Evolutionary conservation across 2,797 vertebrate species (phyloP).

Genomic region (Poecilia wingei): DNA sequence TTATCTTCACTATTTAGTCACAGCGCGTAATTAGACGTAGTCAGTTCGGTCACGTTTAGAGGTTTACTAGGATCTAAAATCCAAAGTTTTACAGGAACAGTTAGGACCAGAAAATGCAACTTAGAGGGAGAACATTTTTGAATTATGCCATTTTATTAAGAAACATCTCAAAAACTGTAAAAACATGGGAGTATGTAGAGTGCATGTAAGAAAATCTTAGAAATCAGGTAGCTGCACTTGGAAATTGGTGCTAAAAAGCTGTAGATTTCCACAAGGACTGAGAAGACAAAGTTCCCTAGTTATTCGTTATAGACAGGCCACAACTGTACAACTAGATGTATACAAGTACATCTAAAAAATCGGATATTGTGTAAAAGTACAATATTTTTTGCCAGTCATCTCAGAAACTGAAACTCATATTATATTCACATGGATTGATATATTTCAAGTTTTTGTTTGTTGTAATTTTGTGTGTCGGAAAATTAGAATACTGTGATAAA

Average conservation of each 20-base stretch:
- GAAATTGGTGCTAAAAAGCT: neutral
- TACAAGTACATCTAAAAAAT: no score
- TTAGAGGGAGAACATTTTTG: neutral
- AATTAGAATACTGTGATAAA: no score
- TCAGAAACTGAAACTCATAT: no score
- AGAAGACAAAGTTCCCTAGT: no score
- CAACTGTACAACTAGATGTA: no score
- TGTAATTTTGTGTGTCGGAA: no score
- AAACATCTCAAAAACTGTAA: neutral
- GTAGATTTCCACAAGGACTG: neutral
- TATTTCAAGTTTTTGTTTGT: no score
- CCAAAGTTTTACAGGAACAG: neutral
- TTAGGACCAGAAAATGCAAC: neutral
- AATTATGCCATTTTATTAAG: neutral
- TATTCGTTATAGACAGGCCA: no score
- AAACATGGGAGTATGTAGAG: neutral
- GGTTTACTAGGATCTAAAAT: neutral
- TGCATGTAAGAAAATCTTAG: neutral
- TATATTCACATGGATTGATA: no score
- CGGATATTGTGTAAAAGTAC: no score
- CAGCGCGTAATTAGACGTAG: neutral
- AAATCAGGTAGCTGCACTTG: neutral
- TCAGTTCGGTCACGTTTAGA: neutral
- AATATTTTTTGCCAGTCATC: no score
- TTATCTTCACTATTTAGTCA: neutral